Evolutionary conservation across 2,113 vertebrate species (phyloP), one percentile per base, ranked within the genome.

Genomic region (Gnathonemus echidnorhynchus): DNA sequence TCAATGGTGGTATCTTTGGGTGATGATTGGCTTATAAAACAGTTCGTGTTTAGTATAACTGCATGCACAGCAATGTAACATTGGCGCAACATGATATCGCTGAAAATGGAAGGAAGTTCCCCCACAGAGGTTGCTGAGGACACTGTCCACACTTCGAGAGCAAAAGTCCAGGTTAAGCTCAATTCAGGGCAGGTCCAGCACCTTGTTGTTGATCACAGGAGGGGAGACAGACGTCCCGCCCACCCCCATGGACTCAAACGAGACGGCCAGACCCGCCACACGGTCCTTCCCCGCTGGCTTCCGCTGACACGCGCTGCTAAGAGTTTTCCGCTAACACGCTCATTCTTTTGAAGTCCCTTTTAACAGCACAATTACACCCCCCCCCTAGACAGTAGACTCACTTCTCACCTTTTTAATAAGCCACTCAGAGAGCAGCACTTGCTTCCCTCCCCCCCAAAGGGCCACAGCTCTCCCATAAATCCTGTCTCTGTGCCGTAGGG

Each of bases 361-460:
- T 94, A 96, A 96, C 93, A 95, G 95, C 93, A 91, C 93, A 95
- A 95, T 95, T 94, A 95, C 94, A 95, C 94, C 93, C 92, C 46
- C 92, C 92, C 93, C 94, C 95, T 94, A 96, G 96, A 96, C 95
- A 93, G 93, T 90, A 91, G 93, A 95, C 94, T 96, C 96, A 96
- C 96, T 95, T 96, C 95, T 95, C 96, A 96, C 96, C 96, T 96
- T 95, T 95, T 96, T 95, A 96, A 96, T 96, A 95, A 95, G 95
- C 91, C 92, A 80, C 93, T 95, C 93, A 93, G 93, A 95, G 94
- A 95, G 93, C 91, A 95, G 92, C 93, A 93, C 93, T 92, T 89
- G 91, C 85, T 90, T 84, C 89, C 89, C 92, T 1, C 48, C 90
- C 89, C 91, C 91, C 74, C 85, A 56, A 66, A 88, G 91, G 93